Evolutionary conservation across 2,113 vertebrate genomes (phyloP).

Genomic region (Nanorana parkeri): DNA sequence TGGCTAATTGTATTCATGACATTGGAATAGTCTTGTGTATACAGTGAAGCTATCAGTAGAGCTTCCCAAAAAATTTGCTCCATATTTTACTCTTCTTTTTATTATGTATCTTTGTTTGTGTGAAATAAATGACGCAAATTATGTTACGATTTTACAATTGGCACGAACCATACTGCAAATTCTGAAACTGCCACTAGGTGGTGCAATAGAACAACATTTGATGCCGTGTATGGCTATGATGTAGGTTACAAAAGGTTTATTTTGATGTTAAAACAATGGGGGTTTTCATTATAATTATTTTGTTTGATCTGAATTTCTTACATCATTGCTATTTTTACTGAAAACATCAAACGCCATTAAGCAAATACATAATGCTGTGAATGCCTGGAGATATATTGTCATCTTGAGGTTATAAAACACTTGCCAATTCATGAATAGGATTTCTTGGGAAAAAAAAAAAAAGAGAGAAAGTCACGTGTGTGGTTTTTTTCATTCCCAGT

Average conservation of each 20-base stretch:
- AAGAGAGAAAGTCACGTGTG: conserved; percentile 38
- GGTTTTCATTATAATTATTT: conserved; percentile 17
- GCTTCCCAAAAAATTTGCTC: too few species aligned
- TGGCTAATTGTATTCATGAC: too few species aligned
- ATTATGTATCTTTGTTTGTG: too few species aligned
- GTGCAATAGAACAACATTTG: conserved; percentile 65
- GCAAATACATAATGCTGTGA: conserved; percentile 56
- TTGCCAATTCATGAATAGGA: conserved; percentile 57
- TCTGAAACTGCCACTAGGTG: conserved; percentile 71
- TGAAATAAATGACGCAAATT: too few species aligned
- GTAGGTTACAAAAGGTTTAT: background rate
- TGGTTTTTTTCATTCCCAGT: conserved; percentile 52
- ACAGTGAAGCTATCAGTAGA: too few species aligned
- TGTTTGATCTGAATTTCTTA: conserved; percentile 58
- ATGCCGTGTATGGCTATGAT: background rate
- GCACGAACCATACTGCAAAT: background rate
- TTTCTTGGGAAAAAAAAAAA: conserved; percentile 38
- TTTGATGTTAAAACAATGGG: background rate
- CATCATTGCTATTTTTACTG: conserved; percentile 62
- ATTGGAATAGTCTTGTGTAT: too few species aligned
- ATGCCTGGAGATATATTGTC: background rate
- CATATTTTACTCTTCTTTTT: too few species aligned
- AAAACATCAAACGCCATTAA: conserved; percentile 57
- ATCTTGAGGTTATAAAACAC: conserved; percentile 62
- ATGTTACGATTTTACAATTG: too few species aligned